Conservation (phyloP, 2,113 vertebrate genomes). For the Chlorodrepanis virens region DNA sequence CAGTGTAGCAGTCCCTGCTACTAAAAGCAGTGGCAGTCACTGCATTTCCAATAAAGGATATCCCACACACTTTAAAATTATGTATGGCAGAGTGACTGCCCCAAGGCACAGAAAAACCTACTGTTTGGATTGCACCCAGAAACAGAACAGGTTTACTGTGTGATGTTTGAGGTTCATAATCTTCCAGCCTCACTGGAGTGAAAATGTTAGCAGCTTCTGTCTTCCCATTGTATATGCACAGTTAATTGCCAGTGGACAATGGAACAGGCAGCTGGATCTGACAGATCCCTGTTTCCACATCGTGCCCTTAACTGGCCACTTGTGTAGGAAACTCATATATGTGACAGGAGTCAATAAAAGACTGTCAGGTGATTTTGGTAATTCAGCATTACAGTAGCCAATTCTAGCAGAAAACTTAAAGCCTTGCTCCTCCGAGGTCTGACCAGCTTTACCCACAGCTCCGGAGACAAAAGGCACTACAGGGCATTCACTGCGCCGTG, state of each 20-base stretch:
- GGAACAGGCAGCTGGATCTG: rapidly evolving
- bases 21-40: neutral
- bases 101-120: neutral
- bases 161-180: neutral
- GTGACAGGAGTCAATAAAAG: neutral
- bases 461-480: neutral
- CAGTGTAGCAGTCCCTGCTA: neutral
- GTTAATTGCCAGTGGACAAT: neutral
- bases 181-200: neutral
- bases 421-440: neutral
- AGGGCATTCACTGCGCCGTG: neutral
- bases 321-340: neutral
- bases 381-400: neutral
- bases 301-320: neutral
- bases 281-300: neutral
- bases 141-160: neutral
- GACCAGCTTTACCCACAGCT: neutral
- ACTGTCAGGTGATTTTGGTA: neutral
- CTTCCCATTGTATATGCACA: rapidly evolving
- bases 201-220: neutral
- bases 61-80: neutral
- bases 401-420: neutral
- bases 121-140: neutral
- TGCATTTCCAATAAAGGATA: neutral
- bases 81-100: neutral